Conservation (phyloP, 2,797 vertebrate genomes). For the Poeciliopsis gracilis region DNA sequence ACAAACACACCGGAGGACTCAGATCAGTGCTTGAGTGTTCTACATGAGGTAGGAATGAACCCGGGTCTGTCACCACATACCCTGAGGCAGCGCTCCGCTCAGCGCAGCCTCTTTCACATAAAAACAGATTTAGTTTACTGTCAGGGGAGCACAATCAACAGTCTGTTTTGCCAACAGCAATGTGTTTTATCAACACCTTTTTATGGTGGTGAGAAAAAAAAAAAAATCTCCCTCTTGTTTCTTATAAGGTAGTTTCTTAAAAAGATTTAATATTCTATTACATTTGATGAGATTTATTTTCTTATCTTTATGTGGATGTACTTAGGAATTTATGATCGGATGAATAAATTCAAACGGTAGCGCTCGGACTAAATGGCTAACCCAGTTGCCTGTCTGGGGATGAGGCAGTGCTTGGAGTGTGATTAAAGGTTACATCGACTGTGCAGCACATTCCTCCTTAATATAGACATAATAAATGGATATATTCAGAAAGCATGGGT, state of each 20-base stretch:
- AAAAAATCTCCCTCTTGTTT: constrained; percentile 5
- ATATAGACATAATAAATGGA: constrained; percentile 57
- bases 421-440: constrained; percentile 57
- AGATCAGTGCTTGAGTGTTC: constrained; percentile 69
- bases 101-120: constrained; percentile 43
- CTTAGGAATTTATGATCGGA: not conserved
- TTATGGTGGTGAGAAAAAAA: constrained; percentile 20
- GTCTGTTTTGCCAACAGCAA: constrained; percentile 58
- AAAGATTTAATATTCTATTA: constrained; percentile 10
- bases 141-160: constrained; percentile 66
- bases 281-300: not conserved
- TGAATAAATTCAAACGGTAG: constrained; percentile 10
- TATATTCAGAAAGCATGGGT: constrained; percentile 53
- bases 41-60: constrained; percentile 58
- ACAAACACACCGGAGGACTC: constrained; percentile 72
- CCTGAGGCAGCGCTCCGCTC: constrained; percentile 39
- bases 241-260: constrained; percentile 8
- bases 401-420: constrained; percentile 11
- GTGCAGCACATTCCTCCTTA: constrained; percentile 32
- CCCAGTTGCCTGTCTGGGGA: constrained; percentile 12
- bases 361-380: not conserved
- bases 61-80: constrained; percentile 46
- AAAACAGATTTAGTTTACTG: constrained; percentile 47
- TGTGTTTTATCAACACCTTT: constrained; percentile 44
- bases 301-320: constrained; percentile 1